These are phyloP conservation scores for Melopsittacus undulatus DNA, from an alignment of 2,797 vertebrate genomes.

Conservation along the genomic window DNA sequence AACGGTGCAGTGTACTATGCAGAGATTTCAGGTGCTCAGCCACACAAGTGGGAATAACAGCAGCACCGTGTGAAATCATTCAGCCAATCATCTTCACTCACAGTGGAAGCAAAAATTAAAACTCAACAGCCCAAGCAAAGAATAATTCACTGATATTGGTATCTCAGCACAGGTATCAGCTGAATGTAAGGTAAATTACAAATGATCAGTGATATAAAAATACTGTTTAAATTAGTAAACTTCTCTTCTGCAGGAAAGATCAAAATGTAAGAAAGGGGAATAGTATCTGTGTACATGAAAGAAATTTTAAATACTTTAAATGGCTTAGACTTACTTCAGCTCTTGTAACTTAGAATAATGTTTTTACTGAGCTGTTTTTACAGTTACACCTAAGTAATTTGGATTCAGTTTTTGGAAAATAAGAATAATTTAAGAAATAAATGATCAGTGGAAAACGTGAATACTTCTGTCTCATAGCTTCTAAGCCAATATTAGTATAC, in stretches of 20 bases:
- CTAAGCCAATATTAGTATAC: background rate
- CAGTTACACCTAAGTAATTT: background rate
- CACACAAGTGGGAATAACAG: background rate
- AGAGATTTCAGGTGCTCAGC: background rate
- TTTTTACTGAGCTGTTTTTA: background rate
- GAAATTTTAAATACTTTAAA: background rate
- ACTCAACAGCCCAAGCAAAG: background rate
- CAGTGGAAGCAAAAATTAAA: background rate
- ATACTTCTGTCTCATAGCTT: background rate
- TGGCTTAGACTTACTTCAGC: background rate
- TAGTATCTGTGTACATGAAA: background rate
- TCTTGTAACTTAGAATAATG: background rate
- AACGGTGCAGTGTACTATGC: background rate
- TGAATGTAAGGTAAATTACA: background rate
- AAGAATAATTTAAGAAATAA: background rate
- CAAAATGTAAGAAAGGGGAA: background rate
- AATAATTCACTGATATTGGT: background rate
- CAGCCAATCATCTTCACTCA: background rate
- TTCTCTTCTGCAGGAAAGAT: background rate
- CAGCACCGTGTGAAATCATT: background rate
- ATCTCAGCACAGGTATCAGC: background rate
- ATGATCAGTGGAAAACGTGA: background rate
- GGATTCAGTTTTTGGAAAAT: background rate
- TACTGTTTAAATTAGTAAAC: background rate
- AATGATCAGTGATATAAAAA: background rate